Evolutionary conservation across 2,797 vertebrate species (phyloP).

Genomic region (Triplophysa bombifrons): DNA sequence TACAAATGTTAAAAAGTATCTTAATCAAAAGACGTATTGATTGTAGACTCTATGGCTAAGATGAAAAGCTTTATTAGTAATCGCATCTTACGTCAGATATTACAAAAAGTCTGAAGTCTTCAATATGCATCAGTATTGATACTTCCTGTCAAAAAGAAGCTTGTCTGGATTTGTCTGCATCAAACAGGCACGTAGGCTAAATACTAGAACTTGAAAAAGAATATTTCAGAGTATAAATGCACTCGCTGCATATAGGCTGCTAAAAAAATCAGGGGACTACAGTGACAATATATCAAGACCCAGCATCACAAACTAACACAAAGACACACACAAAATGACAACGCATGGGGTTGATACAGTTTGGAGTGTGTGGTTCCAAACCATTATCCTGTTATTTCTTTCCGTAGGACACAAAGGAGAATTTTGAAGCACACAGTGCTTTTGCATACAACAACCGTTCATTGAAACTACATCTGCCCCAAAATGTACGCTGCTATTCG

Average conservation of each 20-base stretch:
- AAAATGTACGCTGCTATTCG: background rate
- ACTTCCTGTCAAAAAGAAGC: background rate
- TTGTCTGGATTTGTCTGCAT: too few species aligned
- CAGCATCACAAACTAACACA: background rate
- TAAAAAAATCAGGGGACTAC: too few species aligned
- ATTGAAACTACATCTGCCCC: background rate
- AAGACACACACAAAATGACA: background rate
- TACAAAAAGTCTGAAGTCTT: too few species aligned
- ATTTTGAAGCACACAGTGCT: background rate
- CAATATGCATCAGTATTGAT: background rate
- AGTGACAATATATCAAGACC: too few species aligned
- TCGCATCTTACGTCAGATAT: background rate
- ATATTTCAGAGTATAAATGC: too few species aligned
- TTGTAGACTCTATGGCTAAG: too few species aligned
- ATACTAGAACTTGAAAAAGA: too few species aligned
- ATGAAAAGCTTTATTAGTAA: background rate
- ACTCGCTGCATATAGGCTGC: too few species aligned
- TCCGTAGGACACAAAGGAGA: background rate
- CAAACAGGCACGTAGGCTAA: too few species aligned
- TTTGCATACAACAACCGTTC: background rate
- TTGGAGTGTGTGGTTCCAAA: background rate
- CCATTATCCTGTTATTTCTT: background rate
- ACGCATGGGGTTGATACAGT: too few species aligned
- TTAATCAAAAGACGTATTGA: background rate
- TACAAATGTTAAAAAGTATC: too few species aligned